Evolutionary conservation across 2,888 invertebrate genomes (phyloP).

Genomic region (Aspidapion aeneum): DNA sequence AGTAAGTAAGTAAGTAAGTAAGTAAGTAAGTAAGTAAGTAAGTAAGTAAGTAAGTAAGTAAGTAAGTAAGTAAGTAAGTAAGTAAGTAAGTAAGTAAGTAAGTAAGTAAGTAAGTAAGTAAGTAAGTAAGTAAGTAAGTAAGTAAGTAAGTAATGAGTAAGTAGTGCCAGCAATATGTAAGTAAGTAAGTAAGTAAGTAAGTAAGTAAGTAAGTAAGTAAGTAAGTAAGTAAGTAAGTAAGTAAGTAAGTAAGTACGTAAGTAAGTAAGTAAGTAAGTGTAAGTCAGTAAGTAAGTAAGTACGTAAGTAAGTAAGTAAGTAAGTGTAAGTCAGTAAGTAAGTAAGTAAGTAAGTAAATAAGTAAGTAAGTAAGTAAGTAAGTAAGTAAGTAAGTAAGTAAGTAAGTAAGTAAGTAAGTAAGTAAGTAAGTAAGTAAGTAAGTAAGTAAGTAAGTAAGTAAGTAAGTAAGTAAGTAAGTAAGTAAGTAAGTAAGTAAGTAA

Average conservation of each 20-base stretch:
- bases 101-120: conserved; percentile 6
- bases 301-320: background rate
- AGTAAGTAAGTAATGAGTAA: conserved; percentile 6
- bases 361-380: conserved; percentile 1
- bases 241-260: background rate
- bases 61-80: background rate
- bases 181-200: conserved; percentile 6
- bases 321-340: conserved; percentile 4
- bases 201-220: conserved; percentile 6
- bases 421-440: conserved; percentile 6
- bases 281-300: background rate
- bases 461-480: conserved; percentile 1
- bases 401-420: conserved; percentile 5
- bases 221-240: background rate
- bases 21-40: conserved; percentile 6
- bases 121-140: conserved; percentile 6
- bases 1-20: conserved; percentile 6
- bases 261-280: background rate
- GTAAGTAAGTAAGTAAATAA: conserved; percentile 6
- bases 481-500: background rate
- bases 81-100: conserved; percentile 2
- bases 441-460: conserved; percentile 6
- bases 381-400: background rate
- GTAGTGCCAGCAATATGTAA: conserved; percentile 3
- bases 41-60: background rate